Evolutionary conservation across 1,140 invertebrate genomes (phyloP).

Genomic region (Luehdorfia chinensis): DNA sequence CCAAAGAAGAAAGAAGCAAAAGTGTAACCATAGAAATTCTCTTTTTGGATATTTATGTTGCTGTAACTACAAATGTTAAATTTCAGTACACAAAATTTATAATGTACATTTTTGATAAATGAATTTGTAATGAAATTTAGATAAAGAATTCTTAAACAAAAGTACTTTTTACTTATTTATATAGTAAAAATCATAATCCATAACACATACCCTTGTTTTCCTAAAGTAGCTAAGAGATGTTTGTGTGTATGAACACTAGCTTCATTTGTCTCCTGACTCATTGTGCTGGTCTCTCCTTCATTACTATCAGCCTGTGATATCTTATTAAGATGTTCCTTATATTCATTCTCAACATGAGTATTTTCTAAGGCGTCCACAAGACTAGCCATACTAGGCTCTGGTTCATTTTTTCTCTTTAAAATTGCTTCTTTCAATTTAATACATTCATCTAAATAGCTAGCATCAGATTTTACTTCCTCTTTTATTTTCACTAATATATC

Average conservation of each 20-base stretch:
- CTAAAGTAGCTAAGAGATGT: conserved; percentile 55
- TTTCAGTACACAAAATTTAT: no score
- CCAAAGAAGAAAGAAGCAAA: no score
- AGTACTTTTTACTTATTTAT: no score
- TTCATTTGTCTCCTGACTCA: conserved; percentile 16
- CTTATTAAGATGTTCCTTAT: conserved; percentile 14
- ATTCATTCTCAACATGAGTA: conserved; percentile 35
- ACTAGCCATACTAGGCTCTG: conserved; percentile 42
- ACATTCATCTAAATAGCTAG: conserved; percentile 60
- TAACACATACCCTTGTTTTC: conserved; percentile 55
- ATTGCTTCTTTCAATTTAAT: conserved; percentile 57
- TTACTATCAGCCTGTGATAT: conserved; percentile 8
- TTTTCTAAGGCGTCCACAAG: conserved; percentile 60
- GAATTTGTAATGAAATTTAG: no score
- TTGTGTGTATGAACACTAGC: conserved; percentile 46
- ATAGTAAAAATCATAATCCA: conserved; percentile 8
- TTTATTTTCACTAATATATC: conserved; percentile 48
- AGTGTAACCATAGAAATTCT: no score
- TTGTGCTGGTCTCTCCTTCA: not conserved
- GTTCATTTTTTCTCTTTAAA: conserved; percentile 48
- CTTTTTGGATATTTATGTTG: no score
- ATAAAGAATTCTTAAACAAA: no score
- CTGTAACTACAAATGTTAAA: no score
- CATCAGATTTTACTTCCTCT: conserved; percentile 25
- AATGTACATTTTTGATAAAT: no score